These are phyloP conservation scores for Oncorhynchus mykiss DNA, from an alignment of 2,113 vertebrate species.

Conservation along the genomic window DNA sequence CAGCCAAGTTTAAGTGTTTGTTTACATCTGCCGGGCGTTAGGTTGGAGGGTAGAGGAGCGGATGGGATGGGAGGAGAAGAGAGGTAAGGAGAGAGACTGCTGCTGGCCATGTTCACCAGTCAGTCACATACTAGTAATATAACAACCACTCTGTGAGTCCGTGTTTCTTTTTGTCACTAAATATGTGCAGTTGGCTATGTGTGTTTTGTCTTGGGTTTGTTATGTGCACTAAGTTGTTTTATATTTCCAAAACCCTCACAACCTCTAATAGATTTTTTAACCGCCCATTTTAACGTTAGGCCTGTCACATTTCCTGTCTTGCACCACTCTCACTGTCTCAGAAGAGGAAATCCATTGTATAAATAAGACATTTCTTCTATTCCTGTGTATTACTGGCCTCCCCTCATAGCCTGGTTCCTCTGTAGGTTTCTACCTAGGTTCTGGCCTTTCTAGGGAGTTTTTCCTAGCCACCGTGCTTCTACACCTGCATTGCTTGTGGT, in stretches of 20 bases:
- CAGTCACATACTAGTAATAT: no score
- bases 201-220: conserved; percentile 19
- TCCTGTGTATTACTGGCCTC: not conserved
- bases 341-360: no score
- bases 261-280: not conserved
- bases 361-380: not conserved
- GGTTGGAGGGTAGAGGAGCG: conserved; percentile 54
- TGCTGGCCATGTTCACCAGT: no score
- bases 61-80: not conserved
- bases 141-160: no score
- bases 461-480: no score
- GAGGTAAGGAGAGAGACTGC: not conserved
- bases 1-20: conserved; percentile 61
- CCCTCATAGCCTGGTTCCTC: no score
- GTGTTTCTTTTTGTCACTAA: no score
- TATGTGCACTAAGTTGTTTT: conserved; percentile 40
- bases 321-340: not conserved
- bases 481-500: no score
- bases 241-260: conserved; percentile 48
- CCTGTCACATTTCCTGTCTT: not conserved
- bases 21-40: conserved; percentile 57
- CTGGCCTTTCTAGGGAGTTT: no score
- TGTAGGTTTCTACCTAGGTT: no score
- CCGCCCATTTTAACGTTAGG: not conserved
- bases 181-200: conserved; percentile 35